phyloP scores from a whole-genome alignment of 2,797 vertebrate species.

The Limnodromus scolopaceus region DNA sequence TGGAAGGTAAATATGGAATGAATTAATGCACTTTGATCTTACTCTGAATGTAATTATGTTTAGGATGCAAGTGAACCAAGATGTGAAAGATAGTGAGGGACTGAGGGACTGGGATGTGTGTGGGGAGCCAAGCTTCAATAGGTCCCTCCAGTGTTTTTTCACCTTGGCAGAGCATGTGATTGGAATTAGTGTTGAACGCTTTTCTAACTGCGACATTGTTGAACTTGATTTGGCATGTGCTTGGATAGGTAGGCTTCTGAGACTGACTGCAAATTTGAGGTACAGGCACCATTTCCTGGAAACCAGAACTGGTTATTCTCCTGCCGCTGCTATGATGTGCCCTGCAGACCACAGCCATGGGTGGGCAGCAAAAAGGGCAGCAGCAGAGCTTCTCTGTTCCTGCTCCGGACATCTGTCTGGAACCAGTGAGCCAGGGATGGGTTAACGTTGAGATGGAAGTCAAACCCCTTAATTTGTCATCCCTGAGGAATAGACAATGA shows the following conservation, averaged over 20 bases:
- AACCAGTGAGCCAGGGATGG: background rate
- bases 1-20: background rate
- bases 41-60: background rate
- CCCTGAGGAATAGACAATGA: background rate
- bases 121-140: background rate
- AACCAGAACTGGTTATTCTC: background rate
- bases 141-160: background rate
- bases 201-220: background rate
- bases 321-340: fast-evolving
- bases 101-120: background rate
- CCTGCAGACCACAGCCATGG: background rate
- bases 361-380: background rate
- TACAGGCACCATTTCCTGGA: background rate
- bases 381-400: background rate
- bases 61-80: background rate
- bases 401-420: background rate
- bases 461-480: background rate
- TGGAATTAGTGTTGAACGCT: background rate
- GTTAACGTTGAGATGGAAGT: background rate
- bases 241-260: background rate
- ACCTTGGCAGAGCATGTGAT: background rate
- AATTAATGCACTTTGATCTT: background rate
- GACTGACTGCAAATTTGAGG: background rate
- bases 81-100: background rate
- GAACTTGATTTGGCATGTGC: background rate